Evolutionary conservation across 2,797 vertebrate genomes (phyloP).

Genomic region (Brachyrhaphis roseni): DNA sequence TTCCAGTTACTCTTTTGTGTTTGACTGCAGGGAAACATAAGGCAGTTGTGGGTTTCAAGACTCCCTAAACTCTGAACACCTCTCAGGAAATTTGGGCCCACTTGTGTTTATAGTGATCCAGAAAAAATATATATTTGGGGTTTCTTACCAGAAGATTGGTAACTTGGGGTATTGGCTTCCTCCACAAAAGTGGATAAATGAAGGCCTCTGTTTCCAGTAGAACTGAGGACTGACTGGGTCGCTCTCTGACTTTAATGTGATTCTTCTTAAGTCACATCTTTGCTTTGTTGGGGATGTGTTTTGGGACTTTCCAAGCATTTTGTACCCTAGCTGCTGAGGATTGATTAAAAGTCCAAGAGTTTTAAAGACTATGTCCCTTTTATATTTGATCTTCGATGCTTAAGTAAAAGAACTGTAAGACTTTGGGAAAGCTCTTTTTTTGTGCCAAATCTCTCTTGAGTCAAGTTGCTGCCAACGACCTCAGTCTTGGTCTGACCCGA

Average conservation of each 20-base stretch:
- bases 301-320: background rate
- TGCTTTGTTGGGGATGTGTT: background rate
- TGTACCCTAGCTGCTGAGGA: background rate
- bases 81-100: background rate
- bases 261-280: background rate
- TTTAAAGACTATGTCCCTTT: background rate
- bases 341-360: background rate
- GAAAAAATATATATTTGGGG: background rate
- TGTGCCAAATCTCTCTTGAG: background rate
- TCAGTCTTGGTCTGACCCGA: background rate
- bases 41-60: constrained; percentile 16
- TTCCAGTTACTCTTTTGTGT: constrained; percentile 35
- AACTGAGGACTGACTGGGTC: background rate
- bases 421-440: background rate
- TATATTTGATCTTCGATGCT: background rate
- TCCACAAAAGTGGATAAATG: background rate
- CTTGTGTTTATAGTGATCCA: background rate
- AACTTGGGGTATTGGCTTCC: background rate
- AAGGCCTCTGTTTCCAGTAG: background rate
- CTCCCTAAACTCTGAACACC: background rate
- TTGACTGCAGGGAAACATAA: constrained; percentile 14
- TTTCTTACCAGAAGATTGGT: background rate
- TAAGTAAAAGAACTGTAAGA: background rate
- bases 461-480: background rate
- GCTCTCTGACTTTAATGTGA: background rate